Evolutionary conservation across 64 coral and sea anemone genomes (phyloP).

Genomic region (Dendronephthya gigantea): DNA sequence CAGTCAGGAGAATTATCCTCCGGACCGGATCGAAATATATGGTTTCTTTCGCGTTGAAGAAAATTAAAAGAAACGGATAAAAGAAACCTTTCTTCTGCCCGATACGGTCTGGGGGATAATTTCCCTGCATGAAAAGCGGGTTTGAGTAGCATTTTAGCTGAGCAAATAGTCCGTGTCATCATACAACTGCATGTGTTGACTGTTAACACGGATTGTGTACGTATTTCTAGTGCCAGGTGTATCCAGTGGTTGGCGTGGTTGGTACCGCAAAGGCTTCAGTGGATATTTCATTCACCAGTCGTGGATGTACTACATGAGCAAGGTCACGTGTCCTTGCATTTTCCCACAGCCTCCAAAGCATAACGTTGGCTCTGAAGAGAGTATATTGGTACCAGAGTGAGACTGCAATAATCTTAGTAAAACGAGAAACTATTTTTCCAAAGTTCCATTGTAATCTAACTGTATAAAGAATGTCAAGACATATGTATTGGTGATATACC

Average conservation of each 20-base stretch:
- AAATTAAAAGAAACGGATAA: too few species aligned
- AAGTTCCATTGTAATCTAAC: not conserved
- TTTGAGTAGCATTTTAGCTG: too few species aligned
- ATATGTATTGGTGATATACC: too few species aligned
- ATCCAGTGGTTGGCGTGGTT: slow-evolving; percentile 8
- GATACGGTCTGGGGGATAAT: too few species aligned
- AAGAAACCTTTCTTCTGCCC: too few species aligned
- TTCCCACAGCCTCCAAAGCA: not conserved
- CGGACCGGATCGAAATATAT: too few species aligned
- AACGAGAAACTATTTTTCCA: not conserved
- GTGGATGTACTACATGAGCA: slow-evolving; percentile 18
- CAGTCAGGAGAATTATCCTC: too few species aligned
- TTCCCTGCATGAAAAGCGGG: too few species aligned
- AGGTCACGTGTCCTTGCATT: not conserved
- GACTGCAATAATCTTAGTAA: not conserved
- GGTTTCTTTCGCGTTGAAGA: too few species aligned
- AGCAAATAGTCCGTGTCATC: too few species aligned
- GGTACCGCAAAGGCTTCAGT: not conserved
- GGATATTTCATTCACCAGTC: not conserved
- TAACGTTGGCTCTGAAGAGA: not conserved
- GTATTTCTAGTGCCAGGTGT: not conserved
- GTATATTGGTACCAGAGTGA: not conserved
- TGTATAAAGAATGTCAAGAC: not conserved
- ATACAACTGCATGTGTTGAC: too few species aligned
- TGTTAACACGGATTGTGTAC: too few species aligned